phyloP scores from a whole-genome alignment of 2,113 vertebrate genomes.

The Sciurus niger region DNA sequence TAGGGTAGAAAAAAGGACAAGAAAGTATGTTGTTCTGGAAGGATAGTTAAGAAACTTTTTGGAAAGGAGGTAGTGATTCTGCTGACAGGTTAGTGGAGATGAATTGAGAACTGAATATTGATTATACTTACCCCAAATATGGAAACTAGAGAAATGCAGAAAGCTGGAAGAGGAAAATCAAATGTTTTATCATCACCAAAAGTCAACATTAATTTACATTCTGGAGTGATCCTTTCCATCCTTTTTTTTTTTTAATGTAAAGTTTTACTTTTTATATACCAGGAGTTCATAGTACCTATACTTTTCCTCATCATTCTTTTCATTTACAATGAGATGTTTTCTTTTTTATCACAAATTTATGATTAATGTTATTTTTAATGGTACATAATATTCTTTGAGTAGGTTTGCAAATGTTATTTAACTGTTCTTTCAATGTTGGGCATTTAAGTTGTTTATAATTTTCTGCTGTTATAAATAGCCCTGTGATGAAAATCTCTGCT shows the following conservation, averaged over 20 bases:
- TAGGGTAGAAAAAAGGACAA: background rate
- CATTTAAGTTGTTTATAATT: constrained; percentile 57
- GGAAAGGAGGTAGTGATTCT: background rate
- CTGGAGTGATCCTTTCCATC: background rate
- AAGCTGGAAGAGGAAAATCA: background rate
- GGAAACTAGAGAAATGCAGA: background rate
- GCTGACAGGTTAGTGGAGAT: background rate
- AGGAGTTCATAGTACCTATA: background rate
- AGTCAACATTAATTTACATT: background rate
- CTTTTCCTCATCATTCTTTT: background rate
- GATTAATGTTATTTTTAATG: constrained; percentile 28
- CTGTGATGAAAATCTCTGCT: constrained; percentile 47
- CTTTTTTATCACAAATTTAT: background rate
- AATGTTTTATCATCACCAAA: background rate
- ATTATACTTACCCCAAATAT: background rate
- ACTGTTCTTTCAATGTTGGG: background rate
- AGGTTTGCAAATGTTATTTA: constrained; percentile 16
- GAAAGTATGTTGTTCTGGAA: background rate
- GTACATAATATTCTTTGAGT: background rate
- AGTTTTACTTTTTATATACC: background rate
- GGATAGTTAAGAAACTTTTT: background rate
- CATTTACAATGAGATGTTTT: background rate
- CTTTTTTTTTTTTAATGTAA: background rate
- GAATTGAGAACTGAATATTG: background rate
- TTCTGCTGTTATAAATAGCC: constrained; percentile 58